phyloP scores from a whole-genome alignment of 1,140 invertebrate species.

The Conopomorpha cramerella region DNA sequence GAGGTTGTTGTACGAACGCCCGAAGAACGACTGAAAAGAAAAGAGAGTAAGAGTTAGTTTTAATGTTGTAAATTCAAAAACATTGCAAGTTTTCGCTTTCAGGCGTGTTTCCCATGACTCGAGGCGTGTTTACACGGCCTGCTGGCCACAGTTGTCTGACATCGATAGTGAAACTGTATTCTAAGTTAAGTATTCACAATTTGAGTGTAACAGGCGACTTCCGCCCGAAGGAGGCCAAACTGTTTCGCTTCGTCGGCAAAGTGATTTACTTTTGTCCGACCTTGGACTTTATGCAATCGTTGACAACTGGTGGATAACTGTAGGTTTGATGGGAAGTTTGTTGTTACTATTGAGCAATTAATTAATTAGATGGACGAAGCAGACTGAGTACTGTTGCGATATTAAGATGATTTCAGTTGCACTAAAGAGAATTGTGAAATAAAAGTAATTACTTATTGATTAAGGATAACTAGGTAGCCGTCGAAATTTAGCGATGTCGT shows the following conservation, averaged over 20 bases:
- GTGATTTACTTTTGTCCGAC: too few species aligned
- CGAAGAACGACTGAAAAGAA: constrained; percentile 94
- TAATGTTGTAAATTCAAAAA: constrained; percentile 1
- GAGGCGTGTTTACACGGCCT: constrained; percentile 34
- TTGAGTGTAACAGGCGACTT: constrained; percentile 27
- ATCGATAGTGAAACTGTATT: constrained; percentile 39
- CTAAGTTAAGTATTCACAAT: constrained; percentile 21
- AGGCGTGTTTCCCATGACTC: constrained; percentile 6
- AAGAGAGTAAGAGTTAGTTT: constrained; percentile 34
- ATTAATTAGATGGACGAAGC: too few species aligned
- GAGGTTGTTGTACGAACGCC: constrained; percentile 94
- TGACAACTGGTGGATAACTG: too few species aligned
- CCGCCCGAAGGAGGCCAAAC: constrained; percentile 26
- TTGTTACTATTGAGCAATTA: too few species aligned
- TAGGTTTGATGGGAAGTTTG: too few species aligned
- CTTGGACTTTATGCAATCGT: too few species aligned
- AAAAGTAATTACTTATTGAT: too few species aligned
- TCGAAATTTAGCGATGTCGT: too few species aligned
- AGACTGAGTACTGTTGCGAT: too few species aligned
- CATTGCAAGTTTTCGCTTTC: background rate
- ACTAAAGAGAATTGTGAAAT: too few species aligned
- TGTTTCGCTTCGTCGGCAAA: background rate
- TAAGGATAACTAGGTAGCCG: too few species aligned
- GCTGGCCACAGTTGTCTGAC: constrained; percentile 20
- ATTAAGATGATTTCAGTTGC: too few species aligned